Evolutionary conservation across 2,113 vertebrate species (phyloP).

Genomic region (Brachypteracias leptosomus): DNA sequence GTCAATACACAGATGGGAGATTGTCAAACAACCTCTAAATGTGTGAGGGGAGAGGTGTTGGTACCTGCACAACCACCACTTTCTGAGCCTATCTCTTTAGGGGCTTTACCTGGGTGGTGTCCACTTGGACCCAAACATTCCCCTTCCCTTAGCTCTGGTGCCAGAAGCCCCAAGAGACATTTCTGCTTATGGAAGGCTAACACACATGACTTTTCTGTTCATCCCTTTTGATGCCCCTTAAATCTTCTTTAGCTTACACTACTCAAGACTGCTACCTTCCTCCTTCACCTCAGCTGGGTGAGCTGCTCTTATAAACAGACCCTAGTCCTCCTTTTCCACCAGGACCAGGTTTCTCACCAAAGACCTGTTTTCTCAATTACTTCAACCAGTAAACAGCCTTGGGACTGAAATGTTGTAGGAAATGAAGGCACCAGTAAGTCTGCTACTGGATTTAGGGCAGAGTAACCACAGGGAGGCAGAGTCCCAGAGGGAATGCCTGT

Average conservation of each 20-base stretch:
- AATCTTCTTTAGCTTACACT: neutral
- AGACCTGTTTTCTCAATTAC: neutral
- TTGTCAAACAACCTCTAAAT: neutral
- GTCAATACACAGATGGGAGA: neutral
- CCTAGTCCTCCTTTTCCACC: neutral
- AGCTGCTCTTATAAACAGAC: neutral
- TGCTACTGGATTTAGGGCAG: neutral
- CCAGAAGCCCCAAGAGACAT: neutral
- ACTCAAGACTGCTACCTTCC: neutral
- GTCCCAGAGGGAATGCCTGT: neutral
- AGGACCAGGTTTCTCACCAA: neutral
- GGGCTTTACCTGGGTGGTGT: neutral
- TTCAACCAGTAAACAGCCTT: neutral
- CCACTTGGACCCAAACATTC: neutral
- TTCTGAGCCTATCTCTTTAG: neutral
- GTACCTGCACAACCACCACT: neutral
- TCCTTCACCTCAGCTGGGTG: neutral
- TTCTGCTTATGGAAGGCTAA: neutral
- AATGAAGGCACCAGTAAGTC: neutral
- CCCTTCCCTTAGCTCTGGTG: neutral
- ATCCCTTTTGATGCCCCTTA: neutral
- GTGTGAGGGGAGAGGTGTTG: neutral
- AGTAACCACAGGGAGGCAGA: neutral
- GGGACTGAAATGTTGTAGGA: neutral
- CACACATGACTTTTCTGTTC: neutral